phyloP scores from a whole-genome alignment of 2,888 invertebrate genomes.

The Halocaridina rubra region DNA sequence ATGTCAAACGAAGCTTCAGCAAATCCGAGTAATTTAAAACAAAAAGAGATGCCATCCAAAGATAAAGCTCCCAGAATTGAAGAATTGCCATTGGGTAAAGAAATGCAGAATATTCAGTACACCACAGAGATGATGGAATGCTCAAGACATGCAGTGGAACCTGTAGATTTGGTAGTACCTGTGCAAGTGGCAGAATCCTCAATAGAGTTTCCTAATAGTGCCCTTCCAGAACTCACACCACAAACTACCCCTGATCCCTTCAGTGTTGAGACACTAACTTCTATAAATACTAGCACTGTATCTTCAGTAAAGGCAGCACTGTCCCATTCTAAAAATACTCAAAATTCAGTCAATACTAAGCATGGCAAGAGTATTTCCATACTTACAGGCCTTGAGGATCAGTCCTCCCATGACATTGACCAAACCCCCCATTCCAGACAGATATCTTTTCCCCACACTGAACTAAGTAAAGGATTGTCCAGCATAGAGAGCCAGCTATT shows the following conservation, averaged over 20 bases:
- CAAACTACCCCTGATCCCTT: neutral
- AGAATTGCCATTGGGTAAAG: neutral
- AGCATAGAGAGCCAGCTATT: too few relatives aligned
- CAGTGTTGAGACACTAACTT: conserved; percentile 12
- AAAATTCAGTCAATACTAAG: neutral
- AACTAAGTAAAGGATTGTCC: too few relatives aligned
- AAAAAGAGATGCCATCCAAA: neutral
- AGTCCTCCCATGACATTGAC: too few relatives aligned
- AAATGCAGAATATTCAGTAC: conserved; percentile 4
- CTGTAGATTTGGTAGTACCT: conserved; percentile 50
- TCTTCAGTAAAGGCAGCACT: conserved; percentile 10
- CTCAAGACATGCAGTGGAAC: conserved; percentile 7
- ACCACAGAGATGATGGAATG: neutral
- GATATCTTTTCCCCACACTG: too few relatives aligned
- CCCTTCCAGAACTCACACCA: neutral
- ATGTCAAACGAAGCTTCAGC: neutral
- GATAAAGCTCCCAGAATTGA: neutral
- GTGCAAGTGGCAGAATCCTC: conserved; percentile 50
- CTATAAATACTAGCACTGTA: conserved; percentile 29
- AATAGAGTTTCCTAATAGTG: conserved; percentile 19
- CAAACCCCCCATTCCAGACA: too few relatives aligned
- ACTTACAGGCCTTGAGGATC: too few relatives aligned
- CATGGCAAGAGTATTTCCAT: neutral
- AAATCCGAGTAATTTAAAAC: neutral
- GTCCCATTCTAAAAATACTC: neutral